Evolutionary conservation across 2,113 vertebrate genomes (phyloP).

Genomic region (Percina caprodes): DNA sequence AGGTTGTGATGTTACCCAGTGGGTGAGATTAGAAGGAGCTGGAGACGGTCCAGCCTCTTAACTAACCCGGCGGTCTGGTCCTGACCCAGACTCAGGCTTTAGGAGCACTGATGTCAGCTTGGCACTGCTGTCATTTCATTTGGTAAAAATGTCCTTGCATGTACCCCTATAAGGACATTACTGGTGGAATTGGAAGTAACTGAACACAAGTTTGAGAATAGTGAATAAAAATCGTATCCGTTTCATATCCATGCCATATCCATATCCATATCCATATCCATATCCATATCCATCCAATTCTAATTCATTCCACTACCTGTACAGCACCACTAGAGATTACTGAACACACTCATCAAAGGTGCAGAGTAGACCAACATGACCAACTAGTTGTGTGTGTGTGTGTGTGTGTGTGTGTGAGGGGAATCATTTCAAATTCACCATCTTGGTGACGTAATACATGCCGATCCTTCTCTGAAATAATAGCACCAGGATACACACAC

Average conservation of each 20-base stretch:
- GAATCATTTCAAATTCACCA: conserved; percentile 15
- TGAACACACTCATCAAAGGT: background rate
- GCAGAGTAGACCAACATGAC: background rate
- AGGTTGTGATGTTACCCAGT: conserved; percentile 21
- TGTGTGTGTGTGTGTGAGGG: background rate
- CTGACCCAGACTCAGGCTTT: conserved; percentile 37
- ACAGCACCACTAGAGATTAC: too few relatives aligned
- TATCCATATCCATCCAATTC: too few relatives aligned
- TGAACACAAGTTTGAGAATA: background rate
- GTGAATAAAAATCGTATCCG: background rate
- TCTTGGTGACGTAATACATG: background rate
- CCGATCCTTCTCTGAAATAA: too few relatives aligned
- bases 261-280: too few relatives aligned
- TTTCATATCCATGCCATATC: too few relatives aligned
- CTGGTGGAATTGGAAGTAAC: background rate
- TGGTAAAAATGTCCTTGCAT: background rate
- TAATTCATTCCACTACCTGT: too few relatives aligned
- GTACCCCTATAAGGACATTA: background rate
- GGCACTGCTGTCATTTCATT: conserved; percentile 3
- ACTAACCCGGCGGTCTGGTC: conserved; percentile 30
- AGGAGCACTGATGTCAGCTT: conserved; percentile 16
- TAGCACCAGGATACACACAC: too few relatives aligned
- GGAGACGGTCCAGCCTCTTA: conserved; percentile 44
- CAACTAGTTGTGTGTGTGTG: background rate
- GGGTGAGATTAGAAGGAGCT: conserved; percentile 46